Percentiles rank a stretch among this genome's conserved stretches.
Evolutionary conservation across 2,113 vertebrate genomes (phyloP).

Genomic region (Crotophaga sulcirostris): DNA sequence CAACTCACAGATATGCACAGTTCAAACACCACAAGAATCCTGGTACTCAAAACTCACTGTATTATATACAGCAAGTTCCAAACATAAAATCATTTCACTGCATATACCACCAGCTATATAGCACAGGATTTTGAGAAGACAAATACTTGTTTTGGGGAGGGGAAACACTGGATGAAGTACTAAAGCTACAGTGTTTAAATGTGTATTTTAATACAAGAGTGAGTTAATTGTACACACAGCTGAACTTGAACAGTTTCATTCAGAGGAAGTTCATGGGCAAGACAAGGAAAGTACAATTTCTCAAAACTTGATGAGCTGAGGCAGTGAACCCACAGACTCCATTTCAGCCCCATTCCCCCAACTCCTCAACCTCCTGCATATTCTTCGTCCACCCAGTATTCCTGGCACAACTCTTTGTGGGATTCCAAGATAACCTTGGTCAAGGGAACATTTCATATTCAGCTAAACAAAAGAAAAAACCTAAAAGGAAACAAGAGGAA

Average conservation of each 20-base stretch:
- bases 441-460: background rate
- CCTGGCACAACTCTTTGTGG: background rate
- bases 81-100: background rate
- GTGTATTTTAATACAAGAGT: background rate
- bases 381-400: background rate
- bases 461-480: background rate
- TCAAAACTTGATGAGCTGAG: background rate
- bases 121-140: background rate
- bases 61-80: background rate
- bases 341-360: background rate
- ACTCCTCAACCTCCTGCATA: background rate
- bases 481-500: background rate
- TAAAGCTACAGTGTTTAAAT: background rate
- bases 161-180: background rate
- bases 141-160: background rate
- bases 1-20: background rate
- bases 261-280: background rate
- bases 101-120: background rate
- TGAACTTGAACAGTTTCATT: background rate
- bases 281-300: background rate
- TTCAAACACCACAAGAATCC: background rate
- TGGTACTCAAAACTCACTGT: background rate
- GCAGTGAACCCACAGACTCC: background rate
- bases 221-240: background rate
- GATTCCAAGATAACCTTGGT: background rate